Evolutionary conservation across 2,888 invertebrate genomes (phyloP).

Genomic region (Drosophila neoperkinsi): DNA sequence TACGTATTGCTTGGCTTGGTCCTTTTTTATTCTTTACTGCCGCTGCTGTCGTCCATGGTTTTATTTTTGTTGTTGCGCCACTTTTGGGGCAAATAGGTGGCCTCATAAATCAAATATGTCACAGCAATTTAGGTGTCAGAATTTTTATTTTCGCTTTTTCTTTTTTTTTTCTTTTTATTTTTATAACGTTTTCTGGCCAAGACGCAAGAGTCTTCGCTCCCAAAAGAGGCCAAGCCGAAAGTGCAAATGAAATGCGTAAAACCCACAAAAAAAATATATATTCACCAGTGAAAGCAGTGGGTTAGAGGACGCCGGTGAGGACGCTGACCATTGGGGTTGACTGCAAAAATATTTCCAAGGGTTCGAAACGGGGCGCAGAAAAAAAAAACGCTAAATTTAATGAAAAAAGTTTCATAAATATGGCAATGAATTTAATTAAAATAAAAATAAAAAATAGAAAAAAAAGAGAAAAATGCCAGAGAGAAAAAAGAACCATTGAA

Average conservation of each 20-base stretch:
- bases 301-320: slow-evolving; percentile 40
- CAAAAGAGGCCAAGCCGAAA: slow-evolving; percentile 43
- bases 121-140: slow-evolving; percentile 82
- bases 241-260: slow-evolving; percentile 70
- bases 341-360: slow-evolving; percentile 59
- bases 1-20: slow-evolving; percentile 34
- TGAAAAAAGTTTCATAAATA: slow-evolving; percentile 81
- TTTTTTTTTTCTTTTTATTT: slow-evolving; percentile 72
- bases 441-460: slow-evolving; percentile 47
- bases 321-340: slow-evolving; percentile 9
- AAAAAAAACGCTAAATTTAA: slow-evolving; percentile 75
- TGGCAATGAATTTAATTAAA: slow-evolving; percentile 81
- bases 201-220: slow-evolving; percentile 27
- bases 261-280: slow-evolving; percentile 62
- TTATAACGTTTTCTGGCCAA: slow-evolving; percentile 74
- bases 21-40: slow-evolving; percentile 48
- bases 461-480: slow-evolving; percentile 11
- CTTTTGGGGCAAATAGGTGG: slow-evolving; percentile 80
- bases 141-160: slow-evolving; percentile 66
- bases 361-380: slow-evolving; percentile 56
- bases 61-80: slow-evolving; percentile 63
- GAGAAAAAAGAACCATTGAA: slow-evolving; percentile 14
- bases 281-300: slow-evolving; percentile 34
- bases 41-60: slow-evolving; percentile 31
- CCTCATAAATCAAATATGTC: slow-evolving; percentile 82